Base-by-base conservation (phyloP, 1,140 invertebrate species). In the Drosophila lacteicornis region DNA sequence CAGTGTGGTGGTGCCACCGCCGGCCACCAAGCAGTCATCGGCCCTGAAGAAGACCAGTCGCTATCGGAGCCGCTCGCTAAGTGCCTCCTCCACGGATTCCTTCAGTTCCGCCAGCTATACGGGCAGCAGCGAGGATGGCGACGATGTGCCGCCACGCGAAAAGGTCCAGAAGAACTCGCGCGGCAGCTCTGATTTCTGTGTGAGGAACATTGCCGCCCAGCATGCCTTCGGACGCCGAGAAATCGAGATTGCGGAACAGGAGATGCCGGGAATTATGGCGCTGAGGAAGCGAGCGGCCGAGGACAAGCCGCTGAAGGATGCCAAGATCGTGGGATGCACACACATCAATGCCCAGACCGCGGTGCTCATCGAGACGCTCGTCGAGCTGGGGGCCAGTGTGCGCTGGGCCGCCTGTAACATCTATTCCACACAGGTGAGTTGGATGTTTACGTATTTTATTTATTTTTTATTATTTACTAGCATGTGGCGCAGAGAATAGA, bases 321-420 rank as follows among this genome's bases (percentile, higher is more conserved):
- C 98, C 45, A 98, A 98, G 93, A 98, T 99, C 71, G 97, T 99
- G 46, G 98, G 98, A 13, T 99, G 98, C 93, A 99, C 98, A 53
- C 98, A 99, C 93, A 99, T 99, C 80, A 99, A 99, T 93, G 98
- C 98, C 56, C 98, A 99, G 94, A 99, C 98, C 3, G 98, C 98
- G 13, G 98, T 99, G 66, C 93, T 99, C 42, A 98, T 99, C 61
- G 98, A 99, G 93, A 99, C 98, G 0, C 93, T 99, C 27, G 95
- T 96, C 3, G 96, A 97, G 57, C 94, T 99, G 13, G 98, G 98
- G 0, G 98, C 98, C 13, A 96, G 97, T 77, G 96, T 99, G 0
- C 95, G 98, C 91, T 99, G 98, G 98, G 96, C 98, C 1, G 98
- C 98, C 7, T 99, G 98, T 93, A 99, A 99, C 94, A 99, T 99